A percentile compares a stretch with the other conserved stretches of the same genome.
Conservation (phyloP, 1,140 invertebrate genomes). For the Stenopsyche tienmushanensis region DNA sequence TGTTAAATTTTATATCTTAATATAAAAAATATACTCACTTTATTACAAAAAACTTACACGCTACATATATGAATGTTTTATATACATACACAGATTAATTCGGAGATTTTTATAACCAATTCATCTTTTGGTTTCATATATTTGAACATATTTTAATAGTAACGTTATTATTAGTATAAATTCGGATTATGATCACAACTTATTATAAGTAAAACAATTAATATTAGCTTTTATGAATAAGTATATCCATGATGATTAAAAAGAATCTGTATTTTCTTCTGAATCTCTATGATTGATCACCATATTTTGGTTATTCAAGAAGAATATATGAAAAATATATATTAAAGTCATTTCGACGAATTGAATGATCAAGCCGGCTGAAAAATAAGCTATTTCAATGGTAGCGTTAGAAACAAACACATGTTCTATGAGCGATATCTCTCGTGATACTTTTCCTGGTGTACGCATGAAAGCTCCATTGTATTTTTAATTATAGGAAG, state of each 20-base stretch:
- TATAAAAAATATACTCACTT: background rate
- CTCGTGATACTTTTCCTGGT: too few relatives aligned
- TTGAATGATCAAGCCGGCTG: too few relatives aligned
- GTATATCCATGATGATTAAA: background rate
- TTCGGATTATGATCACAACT: conserved; percentile 40
- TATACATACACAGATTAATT: background rate
- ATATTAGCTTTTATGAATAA: background rate
- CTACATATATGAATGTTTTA: background rate
- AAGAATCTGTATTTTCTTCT: too few relatives aligned
- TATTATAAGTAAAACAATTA: conserved; percentile 25
- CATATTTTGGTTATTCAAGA: too few relatives aligned
- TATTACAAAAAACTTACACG: background rate
- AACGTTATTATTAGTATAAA: conserved; percentile 29
- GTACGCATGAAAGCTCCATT: too few relatives aligned
- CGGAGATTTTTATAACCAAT: conserved; percentile 5
- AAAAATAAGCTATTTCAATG: too few relatives aligned
- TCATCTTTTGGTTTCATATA: background rate
- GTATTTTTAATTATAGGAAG: background rate
- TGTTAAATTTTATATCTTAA: too few relatives aligned
- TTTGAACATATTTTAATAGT: background rate
- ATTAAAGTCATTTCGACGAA: too few relatives aligned
- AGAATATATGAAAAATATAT: too few relatives aligned
- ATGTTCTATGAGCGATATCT: too few relatives aligned
- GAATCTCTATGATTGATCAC: too few relatives aligned
- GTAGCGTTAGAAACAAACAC: background rate